Evolutionary conservation across 1,140 invertebrate species (phyloP).

Genomic region (Temnothorax longispinosus): DNA sequence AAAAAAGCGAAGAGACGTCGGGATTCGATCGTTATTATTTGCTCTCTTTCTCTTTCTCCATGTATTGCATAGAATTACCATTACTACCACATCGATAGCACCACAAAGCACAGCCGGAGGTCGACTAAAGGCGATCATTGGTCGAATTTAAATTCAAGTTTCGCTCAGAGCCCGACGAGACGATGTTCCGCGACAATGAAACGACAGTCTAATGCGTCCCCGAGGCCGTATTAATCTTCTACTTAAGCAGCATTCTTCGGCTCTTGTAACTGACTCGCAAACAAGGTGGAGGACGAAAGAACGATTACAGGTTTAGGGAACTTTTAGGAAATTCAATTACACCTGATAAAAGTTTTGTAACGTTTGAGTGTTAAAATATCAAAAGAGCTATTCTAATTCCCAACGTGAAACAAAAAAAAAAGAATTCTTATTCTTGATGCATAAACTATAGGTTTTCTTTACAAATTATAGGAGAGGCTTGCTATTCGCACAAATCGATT

Average conservation of each 20-base stretch:
- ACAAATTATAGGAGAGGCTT: background rate
- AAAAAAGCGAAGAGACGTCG: background rate
- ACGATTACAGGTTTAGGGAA: conserved; percentile 19
- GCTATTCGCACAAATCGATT: background rate
- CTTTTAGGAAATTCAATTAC: conserved; percentile 1
- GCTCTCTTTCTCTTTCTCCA: background rate
- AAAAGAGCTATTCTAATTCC: background rate
- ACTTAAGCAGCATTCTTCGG: conserved; percentile 41
- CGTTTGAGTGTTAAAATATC: background rate
- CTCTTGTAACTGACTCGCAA: conserved; percentile 15
- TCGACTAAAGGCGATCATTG: conserved; percentile 37
- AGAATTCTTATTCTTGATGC: background rate
- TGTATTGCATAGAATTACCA: background rate
- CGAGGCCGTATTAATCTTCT: conserved; percentile 60
- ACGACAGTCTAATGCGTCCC: conserved; percentile 49
- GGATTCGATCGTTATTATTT: conserved; percentile 2
- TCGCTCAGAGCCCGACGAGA: conserved; percentile 17
- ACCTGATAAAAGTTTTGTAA: background rate
- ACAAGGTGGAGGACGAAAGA: conserved; percentile 17
- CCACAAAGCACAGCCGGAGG: conserved; percentile 34
- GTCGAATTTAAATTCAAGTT: conserved; percentile 59
- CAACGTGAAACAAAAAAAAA: background rate
- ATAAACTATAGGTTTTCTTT: background rate
- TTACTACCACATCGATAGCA: background rate
- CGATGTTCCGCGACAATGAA: conserved; percentile 51